Evolutionary conservation across 2,888 invertebrate genomes (phyloP).

Genomic region (Aethes cnicana): DNA sequence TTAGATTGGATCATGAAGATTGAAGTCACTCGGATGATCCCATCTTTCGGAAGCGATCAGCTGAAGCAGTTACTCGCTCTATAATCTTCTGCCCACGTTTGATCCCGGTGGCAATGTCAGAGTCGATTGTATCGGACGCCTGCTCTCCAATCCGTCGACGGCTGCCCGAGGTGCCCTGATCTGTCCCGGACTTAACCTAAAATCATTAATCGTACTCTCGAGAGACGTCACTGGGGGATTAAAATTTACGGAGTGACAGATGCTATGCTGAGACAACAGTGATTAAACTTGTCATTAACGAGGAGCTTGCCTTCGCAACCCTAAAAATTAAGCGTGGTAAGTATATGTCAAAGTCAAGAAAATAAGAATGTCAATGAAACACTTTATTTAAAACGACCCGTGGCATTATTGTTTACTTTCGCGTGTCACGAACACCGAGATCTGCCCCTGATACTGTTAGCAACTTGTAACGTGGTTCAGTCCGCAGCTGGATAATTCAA

Average conservation of each 20-base stretch:
- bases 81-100: neutral
- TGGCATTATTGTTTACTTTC: slow-evolving; percentile 14
- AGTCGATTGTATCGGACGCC: neutral
- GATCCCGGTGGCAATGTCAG: no score
- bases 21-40: no score
- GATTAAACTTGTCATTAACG: slow-evolving; percentile 28
- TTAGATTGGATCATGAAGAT: no score
- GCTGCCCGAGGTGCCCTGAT: no score
- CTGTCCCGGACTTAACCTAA: slow-evolving; percentile 20
- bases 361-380: neutral
- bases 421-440: slow-evolving; percentile 21
- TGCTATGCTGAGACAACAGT: slow-evolving; percentile 28
- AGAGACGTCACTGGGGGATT: slow-evolving; percentile 25
- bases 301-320: slow-evolving; percentile 3
- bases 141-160: no score
- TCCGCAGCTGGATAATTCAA: slow-evolving; percentile 17
- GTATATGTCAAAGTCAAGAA: neutral
- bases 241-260: slow-evolving; percentile 29
- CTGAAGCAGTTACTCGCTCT: no score
- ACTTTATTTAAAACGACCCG: neutral
- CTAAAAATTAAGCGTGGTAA: neutral
- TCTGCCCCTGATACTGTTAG: slow-evolving; percentile 39
- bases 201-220: slow-evolving; percentile 28
- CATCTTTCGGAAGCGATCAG: no score
- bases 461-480: slow-evolving; percentile 39